Base-by-base conservation (phyloP, 2,888 invertebrate genomes). In the Tolmerus cingulatus region DNA sequence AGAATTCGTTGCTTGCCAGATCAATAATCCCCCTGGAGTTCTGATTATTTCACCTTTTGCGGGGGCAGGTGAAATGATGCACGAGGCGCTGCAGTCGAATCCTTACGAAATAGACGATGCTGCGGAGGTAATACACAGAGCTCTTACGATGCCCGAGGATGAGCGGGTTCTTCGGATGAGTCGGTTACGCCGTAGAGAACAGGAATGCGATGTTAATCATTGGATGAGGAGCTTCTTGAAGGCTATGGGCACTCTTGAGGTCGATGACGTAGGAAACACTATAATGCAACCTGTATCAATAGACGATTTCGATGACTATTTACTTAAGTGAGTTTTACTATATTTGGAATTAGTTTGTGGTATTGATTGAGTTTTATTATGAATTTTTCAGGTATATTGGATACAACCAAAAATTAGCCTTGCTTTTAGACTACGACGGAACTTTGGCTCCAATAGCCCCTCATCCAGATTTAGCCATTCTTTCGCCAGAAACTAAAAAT, bases 31-130 rank as follows among this genome's bases (percentile, higher is more conserved):
- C 0, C 97, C 96, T 0, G 98, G 98, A 2, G 97, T 98, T 0
- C 93, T 98, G 55, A 96, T 98, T 82, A 95, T 98, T 9, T 97
- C 97, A 0, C 97, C 97, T 0, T 98, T 98, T 91, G 97, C 98
- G 87, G 98, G 98, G 0, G 97, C 98, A 7, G 97, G 97, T 0
- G 97, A 97, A 92, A 97, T 97, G 94, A 97, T 98, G 97, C 97
- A 97, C 92, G 97, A 98, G 91, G 97, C 97, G 2, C 93, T 98
- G 12, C 95, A 97, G 84, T 97, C 97, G 91, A 98, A 98, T 92
- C 97, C 97, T 0, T 97, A 97, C 90, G 97, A 98, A 92, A 94
- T 97, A 82, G 96, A 97, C 90, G 96, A 96, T 89, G 97, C 97
- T 3, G 97, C 97, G 19, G 97, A 97, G 92, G 96, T 96, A 30